These are phyloP conservation scores for Palythoa caribaeorum DNA, from an alignment of 92 coral and sea anemone genomes.

Conservation along the genomic window DNA sequence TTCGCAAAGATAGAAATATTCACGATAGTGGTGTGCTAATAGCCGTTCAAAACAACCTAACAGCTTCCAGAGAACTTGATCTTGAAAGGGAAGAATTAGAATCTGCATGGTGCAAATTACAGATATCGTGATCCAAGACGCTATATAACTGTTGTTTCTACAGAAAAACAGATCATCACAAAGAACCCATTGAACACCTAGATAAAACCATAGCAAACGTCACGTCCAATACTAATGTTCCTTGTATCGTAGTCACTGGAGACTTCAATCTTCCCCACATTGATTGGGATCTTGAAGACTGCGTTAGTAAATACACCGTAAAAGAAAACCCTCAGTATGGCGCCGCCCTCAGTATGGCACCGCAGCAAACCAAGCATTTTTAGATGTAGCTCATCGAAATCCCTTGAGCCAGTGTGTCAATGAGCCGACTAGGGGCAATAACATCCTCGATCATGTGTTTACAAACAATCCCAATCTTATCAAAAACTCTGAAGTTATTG, in stretches of 20 bases:
- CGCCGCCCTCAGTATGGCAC: constrained; percentile 35
- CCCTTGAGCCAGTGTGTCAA: constrained; percentile 35
- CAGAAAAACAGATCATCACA: constrained; percentile 47
- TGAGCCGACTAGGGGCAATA: constrained; percentile 33
- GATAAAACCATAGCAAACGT: constrained; percentile 22
- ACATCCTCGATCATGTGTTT: constrained; percentile 33
- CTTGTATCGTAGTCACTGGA: constrained; percentile 31
- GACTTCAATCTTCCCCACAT: constrained; percentile 54
- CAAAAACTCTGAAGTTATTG: not conserved
- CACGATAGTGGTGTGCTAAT: constrained; percentile 45
- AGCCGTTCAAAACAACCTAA: constrained; percentile 29
- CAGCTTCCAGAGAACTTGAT: constrained; percentile 37
- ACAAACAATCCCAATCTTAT: constrained; percentile 16
- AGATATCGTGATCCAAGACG: constrained; percentile 2
- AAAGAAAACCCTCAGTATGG: constrained; percentile 53
- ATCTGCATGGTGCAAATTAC: not conserved
- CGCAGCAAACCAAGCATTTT: constrained; percentile 32
- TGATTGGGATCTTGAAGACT: constrained; percentile 49
- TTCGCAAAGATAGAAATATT: constrained; percentile 45
- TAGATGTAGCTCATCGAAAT: constrained; percentile 33
- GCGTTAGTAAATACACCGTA: constrained; percentile 43
- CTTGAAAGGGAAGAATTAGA: constrained; percentile 26
- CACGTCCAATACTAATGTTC: constrained; percentile 17
- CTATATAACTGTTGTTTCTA: constrained; percentile 37
- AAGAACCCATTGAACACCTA: constrained; percentile 34